Percentiles rank a stretch among this genome's conserved stretches.
Evolutionary conservation across 2,888 invertebrate genomes (phyloP).

Genomic region (Thymelicus sylvestris): DNA sequence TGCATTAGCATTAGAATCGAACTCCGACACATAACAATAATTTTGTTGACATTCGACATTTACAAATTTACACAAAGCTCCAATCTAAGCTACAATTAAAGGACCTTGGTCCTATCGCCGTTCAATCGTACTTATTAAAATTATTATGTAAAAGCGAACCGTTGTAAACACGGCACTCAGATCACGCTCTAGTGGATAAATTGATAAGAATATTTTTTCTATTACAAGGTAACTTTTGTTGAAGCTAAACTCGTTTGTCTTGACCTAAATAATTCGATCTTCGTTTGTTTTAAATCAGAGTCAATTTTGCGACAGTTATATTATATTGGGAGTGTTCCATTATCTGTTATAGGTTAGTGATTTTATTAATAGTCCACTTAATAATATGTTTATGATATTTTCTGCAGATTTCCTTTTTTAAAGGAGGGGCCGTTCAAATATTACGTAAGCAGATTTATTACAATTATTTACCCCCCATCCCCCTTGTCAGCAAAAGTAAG

Average conservation of each 20-base stretch:
- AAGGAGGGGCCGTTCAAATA: no score
- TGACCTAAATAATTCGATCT: constrained; percentile 35
- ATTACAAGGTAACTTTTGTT: constrained; percentile 34
- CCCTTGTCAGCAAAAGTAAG: no score
- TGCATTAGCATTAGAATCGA: background rate
- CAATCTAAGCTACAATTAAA: constrained; percentile 25
- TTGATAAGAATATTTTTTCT: constrained; percentile 32
- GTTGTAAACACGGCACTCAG: constrained; percentile 26
- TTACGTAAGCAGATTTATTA: no score
- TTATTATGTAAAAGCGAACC: constrained; percentile 34
- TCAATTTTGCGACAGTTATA: constrained; percentile 21
- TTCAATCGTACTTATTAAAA: constrained; percentile 36
- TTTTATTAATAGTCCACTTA: no score
- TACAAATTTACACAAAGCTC: constrained; percentile 28
- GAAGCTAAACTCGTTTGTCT: constrained; percentile 26
- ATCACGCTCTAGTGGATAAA: constrained; percentile 26
- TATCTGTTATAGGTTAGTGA: no score
- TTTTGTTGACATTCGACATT: constrained; percentile 7
- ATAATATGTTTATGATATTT: no score
- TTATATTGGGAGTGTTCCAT: background rate
- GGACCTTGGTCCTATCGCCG: constrained; percentile 27
- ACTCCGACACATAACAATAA: background rate
- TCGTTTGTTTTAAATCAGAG: constrained; percentile 27
- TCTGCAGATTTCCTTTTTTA: no score
- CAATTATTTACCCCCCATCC: no score